These are phyloP conservation scores for Ornithorhynchus anatinus DNA, from an alignment of 2,113 vertebrate genomes.

Conservation along the genomic window DNA sequence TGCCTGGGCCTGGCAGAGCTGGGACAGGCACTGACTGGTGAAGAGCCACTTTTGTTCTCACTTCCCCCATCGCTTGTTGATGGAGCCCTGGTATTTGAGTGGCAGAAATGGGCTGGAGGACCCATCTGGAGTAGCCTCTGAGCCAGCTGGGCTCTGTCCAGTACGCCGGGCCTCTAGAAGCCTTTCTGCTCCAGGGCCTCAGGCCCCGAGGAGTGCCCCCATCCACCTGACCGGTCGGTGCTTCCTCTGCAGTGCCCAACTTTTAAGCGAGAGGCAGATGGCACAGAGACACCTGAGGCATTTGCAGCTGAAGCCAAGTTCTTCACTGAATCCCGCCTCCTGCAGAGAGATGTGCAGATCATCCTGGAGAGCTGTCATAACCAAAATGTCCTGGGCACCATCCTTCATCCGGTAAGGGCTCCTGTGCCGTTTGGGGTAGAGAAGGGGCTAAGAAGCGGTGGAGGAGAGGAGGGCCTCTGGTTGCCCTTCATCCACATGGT, in stretches of 20 bases:
- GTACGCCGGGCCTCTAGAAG: too few relatives aligned
- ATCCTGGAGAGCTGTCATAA: conserved; percentile 96
- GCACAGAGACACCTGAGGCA: conserved; percentile 83
- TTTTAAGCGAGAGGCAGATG: conserved; percentile 89
- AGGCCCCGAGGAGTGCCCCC: too few relatives aligned
- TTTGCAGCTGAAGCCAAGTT: conserved; percentile 97
- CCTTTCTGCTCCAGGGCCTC: too few relatives aligned
- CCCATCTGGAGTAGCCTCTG: too few relatives aligned
- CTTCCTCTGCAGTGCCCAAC: conserved; percentile 82
- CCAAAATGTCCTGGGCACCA: conserved; percentile 94
- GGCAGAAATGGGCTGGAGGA: neutral
- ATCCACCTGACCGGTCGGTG: too few relatives aligned
- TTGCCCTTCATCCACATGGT: too few relatives aligned
- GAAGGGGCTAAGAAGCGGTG: neutral
- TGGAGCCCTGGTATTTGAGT: too few relatives aligned
- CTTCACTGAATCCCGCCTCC: conserved; percentile 93
- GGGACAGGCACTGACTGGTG: neutral
- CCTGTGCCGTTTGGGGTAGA: neutral
- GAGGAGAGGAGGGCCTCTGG: too few relatives aligned
- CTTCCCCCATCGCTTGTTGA: too few relatives aligned
- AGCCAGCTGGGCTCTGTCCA: too few relatives aligned
- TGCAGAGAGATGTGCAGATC: conserved; percentile 97
- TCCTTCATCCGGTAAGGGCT: conserved; percentile 86
- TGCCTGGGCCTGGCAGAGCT: neutral
- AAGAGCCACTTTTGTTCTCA: neutral